These are phyloP conservation scores for Bufo gargarizans DNA, from an alignment of 2,113 vertebrate species.

Conservation along the genomic window DNA sequence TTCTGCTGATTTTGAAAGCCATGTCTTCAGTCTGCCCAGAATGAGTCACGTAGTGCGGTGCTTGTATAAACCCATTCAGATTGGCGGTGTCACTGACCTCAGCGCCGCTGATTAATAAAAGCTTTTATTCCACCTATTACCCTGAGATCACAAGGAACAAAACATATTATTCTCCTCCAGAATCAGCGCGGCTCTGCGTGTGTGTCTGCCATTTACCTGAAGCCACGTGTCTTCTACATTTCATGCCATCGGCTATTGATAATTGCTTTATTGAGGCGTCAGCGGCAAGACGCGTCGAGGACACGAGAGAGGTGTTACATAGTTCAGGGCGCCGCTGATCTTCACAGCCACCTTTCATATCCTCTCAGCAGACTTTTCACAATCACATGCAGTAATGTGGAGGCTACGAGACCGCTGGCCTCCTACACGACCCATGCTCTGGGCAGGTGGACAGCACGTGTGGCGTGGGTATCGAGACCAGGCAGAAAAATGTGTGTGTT, in stretches of 20 bases:
- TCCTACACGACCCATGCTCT: too few species aligned
- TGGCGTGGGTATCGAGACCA: too few species aligned
- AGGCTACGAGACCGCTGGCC: too few species aligned
- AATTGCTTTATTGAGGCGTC: neutral
- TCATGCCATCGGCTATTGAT: slow-evolving; percentile 6
- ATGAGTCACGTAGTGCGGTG: neutral
- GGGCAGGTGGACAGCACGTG: too few species aligned
- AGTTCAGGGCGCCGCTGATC: slow-evolving; percentile 7
- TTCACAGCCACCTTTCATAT: neutral
- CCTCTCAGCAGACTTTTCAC: neutral
- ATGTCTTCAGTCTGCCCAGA: neutral
- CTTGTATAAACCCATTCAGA: neutral
- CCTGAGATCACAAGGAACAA: neutral
- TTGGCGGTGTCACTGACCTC: neutral
- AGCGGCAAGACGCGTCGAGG: neutral
- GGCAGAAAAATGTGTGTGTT: too few species aligned
- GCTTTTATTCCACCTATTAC: slow-evolving; percentile 10
- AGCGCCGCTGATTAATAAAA: slow-evolving; percentile 9
- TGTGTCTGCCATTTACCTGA: neutral
- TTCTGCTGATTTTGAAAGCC: neutral
- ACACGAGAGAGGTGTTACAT: slow-evolving; percentile 7
- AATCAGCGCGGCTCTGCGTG: neutral
- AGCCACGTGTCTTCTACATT: slow-evolving; percentile 10
- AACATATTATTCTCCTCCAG: neutral
- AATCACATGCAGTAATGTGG: too few species aligned